Evolutionary conservation across 2,113 vertebrate species (phyloP).

Genomic region (Deroptyus accipitrinus): DNA sequence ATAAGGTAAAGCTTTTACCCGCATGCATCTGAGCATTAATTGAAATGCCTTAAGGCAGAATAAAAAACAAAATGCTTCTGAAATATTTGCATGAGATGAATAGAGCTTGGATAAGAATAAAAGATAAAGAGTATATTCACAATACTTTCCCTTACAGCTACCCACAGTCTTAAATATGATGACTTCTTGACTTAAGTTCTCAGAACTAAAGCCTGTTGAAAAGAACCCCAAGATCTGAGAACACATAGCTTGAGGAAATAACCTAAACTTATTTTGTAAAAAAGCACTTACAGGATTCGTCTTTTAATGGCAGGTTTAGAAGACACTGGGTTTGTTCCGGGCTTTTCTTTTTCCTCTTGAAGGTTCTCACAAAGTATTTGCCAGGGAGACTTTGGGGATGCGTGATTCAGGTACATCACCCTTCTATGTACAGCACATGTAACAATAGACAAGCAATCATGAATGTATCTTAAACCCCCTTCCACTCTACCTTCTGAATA

Average conservation of each 20-base stretch:
- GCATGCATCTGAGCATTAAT: conserved; percentile 58
- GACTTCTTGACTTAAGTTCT: conserved; percentile 14
- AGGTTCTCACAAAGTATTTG: not conserved
- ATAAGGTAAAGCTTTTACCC: conserved; percentile 50
- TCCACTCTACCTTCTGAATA: not conserved
- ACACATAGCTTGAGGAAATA: conserved; percentile 7
- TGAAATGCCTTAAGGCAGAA: conserved; percentile 68
- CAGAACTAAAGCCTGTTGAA: conserved; percentile 44
- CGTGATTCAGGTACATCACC: not conserved
- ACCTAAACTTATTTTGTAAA: not conserved
- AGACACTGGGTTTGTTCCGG: not conserved
- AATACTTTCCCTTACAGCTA: conserved; percentile 5
- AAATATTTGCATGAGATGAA: conserved; percentile 70
- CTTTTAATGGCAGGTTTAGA: not conserved
- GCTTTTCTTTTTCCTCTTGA: not conserved
- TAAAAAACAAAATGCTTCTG: conserved; percentile 57
- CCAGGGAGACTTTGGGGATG: not conserved
- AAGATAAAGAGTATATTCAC: not conserved
- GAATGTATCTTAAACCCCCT: not conserved
- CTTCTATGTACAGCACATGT: not conserved
- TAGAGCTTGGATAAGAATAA: conserved; percentile 7
- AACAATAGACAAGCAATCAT: not conserved
- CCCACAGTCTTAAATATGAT: conserved; percentile 34
- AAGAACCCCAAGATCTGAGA: not conserved
- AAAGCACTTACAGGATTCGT: not conserved